A percentile compares a stretch with the other conserved stretches of the same genome.
Conservation (phyloP, 1,140 invertebrate genomes). For the Lepidurus apus region DNA sequence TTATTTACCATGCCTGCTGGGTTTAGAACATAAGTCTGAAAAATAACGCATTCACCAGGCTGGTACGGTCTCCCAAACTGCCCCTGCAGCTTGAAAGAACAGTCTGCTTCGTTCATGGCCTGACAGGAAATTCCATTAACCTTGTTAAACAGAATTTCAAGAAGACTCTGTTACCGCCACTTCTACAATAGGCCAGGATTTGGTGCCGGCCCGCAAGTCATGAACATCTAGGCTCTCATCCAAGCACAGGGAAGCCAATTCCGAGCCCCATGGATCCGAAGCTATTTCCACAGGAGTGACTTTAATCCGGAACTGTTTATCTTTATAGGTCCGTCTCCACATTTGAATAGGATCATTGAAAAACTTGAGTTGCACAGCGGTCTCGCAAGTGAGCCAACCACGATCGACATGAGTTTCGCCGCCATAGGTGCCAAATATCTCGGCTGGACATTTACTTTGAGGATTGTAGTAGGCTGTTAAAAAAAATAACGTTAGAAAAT, state of each 20-base stretch:
- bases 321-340: constrained; percentile 64
- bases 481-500: constrained; percentile 18
- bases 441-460: constrained; percentile 29
- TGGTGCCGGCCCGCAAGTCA: constrained; percentile 43
- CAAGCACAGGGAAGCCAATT: constrained; percentile 54
- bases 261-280: constrained; percentile 47
- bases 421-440: constrained; percentile 60
- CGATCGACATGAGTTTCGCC: constrained; percentile 59
- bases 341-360: constrained; percentile 75
- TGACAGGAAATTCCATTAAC: constrained; percentile 35
- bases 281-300: constrained; percentile 71
- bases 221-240: constrained; percentile 55
- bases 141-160: not conserved
- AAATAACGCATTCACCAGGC: constrained; percentile 68
- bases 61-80: constrained; percentile 73
- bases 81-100: constrained; percentile 61
- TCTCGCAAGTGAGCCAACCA: constrained; percentile 83
- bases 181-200: constrained; percentile 44
- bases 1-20: constrained; percentile 62
- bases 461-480: constrained; percentile 23
- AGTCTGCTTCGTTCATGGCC: constrained; percentile 58
- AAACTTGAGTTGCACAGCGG: constrained; percentile 79
- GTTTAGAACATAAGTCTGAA: constrained; percentile 70
- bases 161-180: constrained; percentile 44
- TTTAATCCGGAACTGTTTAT: constrained; percentile 50